A percentile compares a stretch with the other conserved stretches of the same genome.
These are phyloP conservation scores for Belonocnema kinseyi DNA, from an alignment of 1,140 invertebrate species.

Conservation along the genomic window DNA sequence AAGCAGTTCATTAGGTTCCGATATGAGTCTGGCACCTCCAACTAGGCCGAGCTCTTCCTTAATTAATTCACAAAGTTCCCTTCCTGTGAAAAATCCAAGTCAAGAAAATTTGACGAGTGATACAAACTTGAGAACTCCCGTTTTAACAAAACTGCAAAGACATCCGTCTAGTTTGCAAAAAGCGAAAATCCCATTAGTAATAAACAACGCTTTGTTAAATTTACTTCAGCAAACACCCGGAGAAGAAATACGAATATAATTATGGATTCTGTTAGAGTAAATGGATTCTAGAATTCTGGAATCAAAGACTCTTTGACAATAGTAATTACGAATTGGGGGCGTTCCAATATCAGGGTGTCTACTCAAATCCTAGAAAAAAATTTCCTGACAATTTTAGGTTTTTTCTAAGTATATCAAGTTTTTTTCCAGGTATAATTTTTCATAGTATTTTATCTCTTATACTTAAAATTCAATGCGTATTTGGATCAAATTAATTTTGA, in stretches of 20 bases:
- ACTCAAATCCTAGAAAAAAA: fast-evolving
- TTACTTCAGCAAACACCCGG: slow-evolving; percentile 65
- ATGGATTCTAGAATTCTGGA: slow-evolving; percentile 53
- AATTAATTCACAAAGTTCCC: slow-evolving; percentile 61
- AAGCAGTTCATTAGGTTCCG: slow-evolving; percentile 62
- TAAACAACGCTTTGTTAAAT: slow-evolving; percentile 69
- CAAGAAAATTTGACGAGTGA: slow-evolving; percentile 30
- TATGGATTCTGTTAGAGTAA: slow-evolving; percentile 64
- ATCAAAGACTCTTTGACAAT: no score
- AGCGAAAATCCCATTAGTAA: slow-evolving; percentile 71
- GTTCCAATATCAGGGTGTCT: no score
- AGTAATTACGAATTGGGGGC: no score
- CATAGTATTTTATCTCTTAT: no score
- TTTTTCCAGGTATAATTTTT: no score
- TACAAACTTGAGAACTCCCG: slow-evolving; percentile 43
- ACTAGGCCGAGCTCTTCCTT: slow-evolving; percentile 66
- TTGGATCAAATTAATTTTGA: no score
- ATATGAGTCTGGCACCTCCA: slow-evolving; percentile 54
- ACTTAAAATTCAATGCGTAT: no score
- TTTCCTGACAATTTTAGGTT: no score
- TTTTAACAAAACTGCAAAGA: slow-evolving; percentile 61
- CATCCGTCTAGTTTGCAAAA: slow-evolving; percentile 64
- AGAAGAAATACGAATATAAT: slow-evolving; percentile 68
- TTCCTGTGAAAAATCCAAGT: slow-evolving; percentile 51
- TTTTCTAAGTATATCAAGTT: no score